phyloP scores from a whole-genome alignment of 2,797 vertebrate species.

The Epinephelus coioides region DNA sequence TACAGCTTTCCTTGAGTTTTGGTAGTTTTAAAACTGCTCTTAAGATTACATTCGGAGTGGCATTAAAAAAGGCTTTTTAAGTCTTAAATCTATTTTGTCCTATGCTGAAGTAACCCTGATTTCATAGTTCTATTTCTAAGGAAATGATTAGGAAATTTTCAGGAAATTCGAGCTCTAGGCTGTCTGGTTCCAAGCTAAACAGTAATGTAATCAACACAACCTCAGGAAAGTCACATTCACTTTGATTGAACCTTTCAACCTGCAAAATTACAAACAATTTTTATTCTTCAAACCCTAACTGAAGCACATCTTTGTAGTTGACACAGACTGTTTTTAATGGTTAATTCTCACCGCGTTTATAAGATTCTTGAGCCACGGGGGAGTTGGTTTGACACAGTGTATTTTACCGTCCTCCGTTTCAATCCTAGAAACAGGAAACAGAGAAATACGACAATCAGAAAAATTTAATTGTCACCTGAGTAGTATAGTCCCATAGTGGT shows the following conservation, averaged over 20 bases:
- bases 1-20: too few species aligned
- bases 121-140: too few species aligned
- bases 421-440: background rate
- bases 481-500: background rate
- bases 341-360: background rate
- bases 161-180: too few species aligned
- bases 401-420: rapidly evolving
- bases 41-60: too few species aligned
- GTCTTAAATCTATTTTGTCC: too few species aligned
- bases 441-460: background rate
- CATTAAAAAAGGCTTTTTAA: too few species aligned
- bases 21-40: too few species aligned
- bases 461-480: background rate
- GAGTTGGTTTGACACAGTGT: background rate
- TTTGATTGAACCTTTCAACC: background rate
- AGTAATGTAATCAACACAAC: background rate
- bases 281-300: background rate
- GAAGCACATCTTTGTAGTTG: too few species aligned
- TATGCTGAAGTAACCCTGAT: too few species aligned
- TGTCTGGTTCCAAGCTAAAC: background rate
- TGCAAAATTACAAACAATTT: background rate
- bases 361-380: background rate
- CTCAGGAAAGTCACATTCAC: background rate
- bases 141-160: too few species aligned
- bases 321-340: background rate